These are phyloP conservation scores for Cylindroiulus punctatus DNA, from an alignment of 2,888 invertebrate species.

Conservation along the genomic window DNA sequence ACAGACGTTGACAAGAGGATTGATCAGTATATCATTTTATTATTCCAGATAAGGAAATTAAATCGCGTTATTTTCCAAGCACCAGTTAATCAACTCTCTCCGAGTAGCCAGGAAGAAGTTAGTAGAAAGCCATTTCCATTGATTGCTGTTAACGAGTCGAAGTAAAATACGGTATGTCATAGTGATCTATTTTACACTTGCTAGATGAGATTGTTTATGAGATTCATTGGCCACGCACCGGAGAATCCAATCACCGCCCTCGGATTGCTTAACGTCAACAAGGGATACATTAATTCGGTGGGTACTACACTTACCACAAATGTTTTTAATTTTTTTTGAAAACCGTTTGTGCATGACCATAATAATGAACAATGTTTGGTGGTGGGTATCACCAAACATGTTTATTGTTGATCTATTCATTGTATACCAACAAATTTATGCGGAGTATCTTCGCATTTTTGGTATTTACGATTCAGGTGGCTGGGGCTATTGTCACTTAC, in stretches of 20 bases:
- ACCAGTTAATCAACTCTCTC: neutral
- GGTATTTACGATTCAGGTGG: neutral
- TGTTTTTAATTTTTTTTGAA: too few species aligned
- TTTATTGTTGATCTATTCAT: too few species aligned
- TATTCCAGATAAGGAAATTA: neutral
- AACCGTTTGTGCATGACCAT: too few species aligned
- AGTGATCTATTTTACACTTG: neutral
- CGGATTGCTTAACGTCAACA: neutral
- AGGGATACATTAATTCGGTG: neutral
- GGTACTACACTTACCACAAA: neutral
- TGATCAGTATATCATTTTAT: neutral
- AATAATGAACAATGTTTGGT: too few species aligned
- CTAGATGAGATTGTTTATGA: neutral
- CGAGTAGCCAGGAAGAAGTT: neutral
- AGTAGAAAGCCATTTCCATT: neutral
- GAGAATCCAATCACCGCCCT: neutral
- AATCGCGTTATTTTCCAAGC: neutral
- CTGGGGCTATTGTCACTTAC: neutral
- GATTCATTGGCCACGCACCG: neutral
- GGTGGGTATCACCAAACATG: too few species aligned
- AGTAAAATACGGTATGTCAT: too few species aligned
- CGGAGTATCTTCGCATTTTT: neutral
- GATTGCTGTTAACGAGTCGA: too few species aligned
- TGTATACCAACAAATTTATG: too few species aligned
- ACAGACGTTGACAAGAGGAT: too few species aligned